These are phyloP conservation scores for Colaptes auratus DNA, from an alignment of 2,113 vertebrate species.

Conservation along the genomic window DNA sequence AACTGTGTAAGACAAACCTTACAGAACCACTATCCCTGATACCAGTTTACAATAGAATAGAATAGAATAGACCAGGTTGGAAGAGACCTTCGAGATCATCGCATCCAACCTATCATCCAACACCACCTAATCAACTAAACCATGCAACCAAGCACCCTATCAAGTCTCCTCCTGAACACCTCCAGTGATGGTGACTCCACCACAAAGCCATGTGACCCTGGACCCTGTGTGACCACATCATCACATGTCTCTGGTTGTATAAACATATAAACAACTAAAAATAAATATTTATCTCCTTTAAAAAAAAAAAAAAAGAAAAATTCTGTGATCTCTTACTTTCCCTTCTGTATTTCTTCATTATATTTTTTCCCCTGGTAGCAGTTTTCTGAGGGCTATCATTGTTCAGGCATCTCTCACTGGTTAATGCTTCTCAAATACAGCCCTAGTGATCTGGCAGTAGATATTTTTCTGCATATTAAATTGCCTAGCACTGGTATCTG, in stretches of 20 bases:
- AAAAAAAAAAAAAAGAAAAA: neutral
- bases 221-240: fast-evolving
- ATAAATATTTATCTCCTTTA: neutral
- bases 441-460: neutral
- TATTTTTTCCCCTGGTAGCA: fast-evolving
- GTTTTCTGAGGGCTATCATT: neutral
- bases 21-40: no score
- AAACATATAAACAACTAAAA: neutral
- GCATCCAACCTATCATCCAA: no score
- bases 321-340: neutral
- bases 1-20: no score
- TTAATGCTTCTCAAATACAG: neutral
- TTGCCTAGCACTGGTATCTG: neutral
- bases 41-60: no score
- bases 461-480: neutral
- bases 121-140: no score
- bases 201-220: no score
- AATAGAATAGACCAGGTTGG: no score
- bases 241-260: neutral
- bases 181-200: no score
- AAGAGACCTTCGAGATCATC: no score
- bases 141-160: no score
- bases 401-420: neutral
- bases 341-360: neutral
- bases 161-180: no score